Percentiles rank a stretch among this genome's conserved stretches.
These are phyloP conservation scores for Zoanthus sociatus DNA, from an alignment of 92 coral and sea anemone genomes.

Conservation along the genomic window DNA sequence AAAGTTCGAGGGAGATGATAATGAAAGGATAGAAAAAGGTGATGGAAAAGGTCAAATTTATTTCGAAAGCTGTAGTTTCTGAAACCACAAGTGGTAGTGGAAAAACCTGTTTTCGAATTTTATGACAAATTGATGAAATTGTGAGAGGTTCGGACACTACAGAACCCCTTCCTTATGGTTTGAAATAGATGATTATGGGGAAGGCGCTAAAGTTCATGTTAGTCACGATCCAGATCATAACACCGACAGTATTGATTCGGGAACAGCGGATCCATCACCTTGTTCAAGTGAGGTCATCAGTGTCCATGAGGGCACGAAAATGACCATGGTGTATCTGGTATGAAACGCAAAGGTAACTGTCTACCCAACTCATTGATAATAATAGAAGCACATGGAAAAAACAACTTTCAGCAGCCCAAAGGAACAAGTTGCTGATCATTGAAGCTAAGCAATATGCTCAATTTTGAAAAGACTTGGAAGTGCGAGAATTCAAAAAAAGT, in stretches of 20 bases:
- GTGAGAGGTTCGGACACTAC: conserved; percentile 55
- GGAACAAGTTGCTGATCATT: conserved; percentile 55
- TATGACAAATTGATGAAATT: conserved; percentile 56
- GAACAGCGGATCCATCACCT: neutral
- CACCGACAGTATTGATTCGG: conserved; percentile 4
- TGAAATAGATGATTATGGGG: conserved; percentile 45
- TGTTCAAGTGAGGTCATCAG: conserved; percentile 3
- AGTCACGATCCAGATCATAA: neutral
- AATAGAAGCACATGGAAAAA: conserved; percentile 66
- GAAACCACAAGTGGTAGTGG: conserved; percentile 63
- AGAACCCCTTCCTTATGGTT: neutral
- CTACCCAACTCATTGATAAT: conserved; percentile 58
- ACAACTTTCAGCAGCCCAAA: conserved; percentile 5
- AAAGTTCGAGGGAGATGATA: neutral
- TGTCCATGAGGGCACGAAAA: conserved; percentile 10
- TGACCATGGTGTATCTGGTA: conserved; percentile 34
- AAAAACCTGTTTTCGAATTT: conserved; percentile 53
- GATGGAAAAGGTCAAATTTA: neutral
- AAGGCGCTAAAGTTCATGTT: neutral
- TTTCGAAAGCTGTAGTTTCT: conserved; percentile 36
- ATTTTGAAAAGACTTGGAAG: conserved; percentile 44
- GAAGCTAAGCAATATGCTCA: conserved; percentile 69
- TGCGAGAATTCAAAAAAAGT: conserved; percentile 57
- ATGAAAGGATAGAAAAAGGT: neutral
- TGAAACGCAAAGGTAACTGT: conserved; percentile 69